Percentiles rank a stretch among this genome's conserved stretches.
Evolutionary conservation across 92 coral and sea anemone species (phyloP).

Genomic region (Bergia puertoricense): DNA sequence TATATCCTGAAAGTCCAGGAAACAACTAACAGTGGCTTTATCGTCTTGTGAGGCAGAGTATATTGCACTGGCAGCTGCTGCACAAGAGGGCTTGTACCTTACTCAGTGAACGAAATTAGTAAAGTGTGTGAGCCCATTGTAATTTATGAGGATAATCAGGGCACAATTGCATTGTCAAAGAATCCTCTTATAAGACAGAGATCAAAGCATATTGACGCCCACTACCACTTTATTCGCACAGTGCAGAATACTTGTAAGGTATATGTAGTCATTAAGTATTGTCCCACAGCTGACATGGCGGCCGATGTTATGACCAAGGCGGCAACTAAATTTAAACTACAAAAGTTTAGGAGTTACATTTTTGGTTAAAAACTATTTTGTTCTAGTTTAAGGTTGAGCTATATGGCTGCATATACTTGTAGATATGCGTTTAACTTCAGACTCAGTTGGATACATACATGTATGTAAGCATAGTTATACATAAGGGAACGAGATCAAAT

Average conservation of each 20-base stretch:
- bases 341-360: neutral
- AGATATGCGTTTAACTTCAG: too few species aligned
- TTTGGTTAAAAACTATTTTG: too few species aligned
- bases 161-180: slow-evolving; percentile 38
- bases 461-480: neutral
- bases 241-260: neutral
- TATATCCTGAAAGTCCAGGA: slow-evolving; percentile 46
- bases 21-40: slow-evolving; percentile 50
- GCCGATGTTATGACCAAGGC: slow-evolving; percentile 24
- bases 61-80: slow-evolving; percentile 48
- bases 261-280: neutral
- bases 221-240: slow-evolving; percentile 38
- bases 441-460: too few species aligned
- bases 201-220: slow-evolving; percentile 24
- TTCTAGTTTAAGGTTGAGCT: too few species aligned
- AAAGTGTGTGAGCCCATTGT: slow-evolving; percentile 2
- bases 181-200: slow-evolving; percentile 1
- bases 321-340: slow-evolving; percentile 4
- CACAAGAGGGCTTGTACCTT: slow-evolving; percentile 38
- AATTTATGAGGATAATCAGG: slow-evolving; percentile 52
- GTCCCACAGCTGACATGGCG: slow-evolving; percentile 1
- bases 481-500: neutral
- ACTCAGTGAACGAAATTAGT: slow-evolving; percentile 4
- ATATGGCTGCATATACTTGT: too few species aligned
- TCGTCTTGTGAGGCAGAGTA: slow-evolving; percentile 52